These are phyloP conservation scores for Punctoribates punctum DNA, from an alignment of 2,888 invertebrate genomes.

Conservation along the genomic window DNA sequence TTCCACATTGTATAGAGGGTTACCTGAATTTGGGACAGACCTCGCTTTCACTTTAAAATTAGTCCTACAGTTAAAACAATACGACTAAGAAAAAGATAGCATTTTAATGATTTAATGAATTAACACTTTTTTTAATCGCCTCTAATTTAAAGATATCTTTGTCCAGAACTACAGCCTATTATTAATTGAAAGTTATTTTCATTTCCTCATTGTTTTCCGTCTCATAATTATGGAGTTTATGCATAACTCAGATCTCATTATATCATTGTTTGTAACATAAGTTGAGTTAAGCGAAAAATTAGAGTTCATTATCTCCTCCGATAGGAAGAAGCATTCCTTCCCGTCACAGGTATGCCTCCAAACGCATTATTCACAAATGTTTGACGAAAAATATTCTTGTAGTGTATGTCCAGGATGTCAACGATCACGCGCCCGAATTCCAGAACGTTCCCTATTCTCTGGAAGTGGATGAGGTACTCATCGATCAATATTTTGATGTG, in stretches of 20 bases:
- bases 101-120: slow-evolving; percentile 28
- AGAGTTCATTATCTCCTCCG: slow-evolving; percentile 49
- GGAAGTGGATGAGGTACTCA: slow-evolving; percentile 58
- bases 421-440: slow-evolving; percentile 71
- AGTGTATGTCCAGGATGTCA: slow-evolving; percentile 61
- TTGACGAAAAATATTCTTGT: not conserved
- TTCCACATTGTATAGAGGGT: not conserved
- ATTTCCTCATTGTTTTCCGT: slow-evolving; percentile 22
- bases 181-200: slow-evolving; percentile 26
- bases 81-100: slow-evolving; percentile 19
- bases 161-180: slow-evolving; percentile 24
- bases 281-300: too few species aligned
- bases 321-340: slow-evolving; percentile 73
- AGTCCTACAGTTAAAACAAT: slow-evolving; percentile 11
- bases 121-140: slow-evolving; percentile 4
- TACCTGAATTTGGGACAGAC: too few species aligned
- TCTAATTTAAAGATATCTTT: slow-evolving; percentile 21
- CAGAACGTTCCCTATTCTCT: slow-evolving; percentile 72
- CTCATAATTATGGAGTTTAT: not conserved
- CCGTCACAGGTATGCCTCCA: slow-evolving; percentile 64
- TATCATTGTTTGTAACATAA: not conserved
- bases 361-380: not conserved
- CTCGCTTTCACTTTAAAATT: slow-evolving; percentile 34
- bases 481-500: not conserved
- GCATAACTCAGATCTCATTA: not conserved